A percentile compares a stretch with the other conserved stretches of the same genome.
These are phyloP conservation scores for Dryococelus australis DNA, from an alignment of 2,888 invertebrate species.

Conservation along the genomic window DNA sequence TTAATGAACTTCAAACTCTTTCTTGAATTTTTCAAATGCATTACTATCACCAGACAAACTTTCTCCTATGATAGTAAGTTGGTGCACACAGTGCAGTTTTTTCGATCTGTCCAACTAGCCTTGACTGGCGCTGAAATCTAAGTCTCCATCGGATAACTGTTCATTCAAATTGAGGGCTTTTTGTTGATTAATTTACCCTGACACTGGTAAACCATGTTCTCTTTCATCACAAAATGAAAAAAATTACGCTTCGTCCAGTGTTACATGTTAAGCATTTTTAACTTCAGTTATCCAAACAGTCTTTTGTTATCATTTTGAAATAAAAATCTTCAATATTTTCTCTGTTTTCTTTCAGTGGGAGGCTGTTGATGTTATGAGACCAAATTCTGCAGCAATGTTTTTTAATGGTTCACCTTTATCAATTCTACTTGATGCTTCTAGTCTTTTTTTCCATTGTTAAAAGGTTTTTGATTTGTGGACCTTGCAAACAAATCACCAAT, in stretches of 20 bases:
- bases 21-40: background rate
- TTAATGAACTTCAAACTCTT: too few species aligned
- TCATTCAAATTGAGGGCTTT: conserved; percentile 42
- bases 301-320: too few species aligned
- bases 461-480: too few species aligned
- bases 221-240: conserved; percentile 44
- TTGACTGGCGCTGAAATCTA: conserved; percentile 42
- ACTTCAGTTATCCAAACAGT: too few species aligned
- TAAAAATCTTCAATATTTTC: too few species aligned
- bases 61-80: conserved; percentile 42
- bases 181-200: conserved; percentile 43
- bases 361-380: too few species aligned
- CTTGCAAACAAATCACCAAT: too few species aligned
- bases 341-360: too few species aligned
- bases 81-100: conserved; percentile 42
- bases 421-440: too few species aligned
- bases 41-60: conserved; percentile 44
- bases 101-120: conserved; percentile 45
- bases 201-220: conserved; percentile 42
- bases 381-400: too few species aligned
- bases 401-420: too few species aligned
- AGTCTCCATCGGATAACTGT: conserved; percentile 35
- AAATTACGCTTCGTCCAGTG: conserved; percentile 37
- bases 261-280: background rate
- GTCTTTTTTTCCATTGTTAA: too few species aligned